phyloP scores from a whole-genome alignment of 2,888 invertebrate genomes.

The Craniophora ligustri region DNA sequence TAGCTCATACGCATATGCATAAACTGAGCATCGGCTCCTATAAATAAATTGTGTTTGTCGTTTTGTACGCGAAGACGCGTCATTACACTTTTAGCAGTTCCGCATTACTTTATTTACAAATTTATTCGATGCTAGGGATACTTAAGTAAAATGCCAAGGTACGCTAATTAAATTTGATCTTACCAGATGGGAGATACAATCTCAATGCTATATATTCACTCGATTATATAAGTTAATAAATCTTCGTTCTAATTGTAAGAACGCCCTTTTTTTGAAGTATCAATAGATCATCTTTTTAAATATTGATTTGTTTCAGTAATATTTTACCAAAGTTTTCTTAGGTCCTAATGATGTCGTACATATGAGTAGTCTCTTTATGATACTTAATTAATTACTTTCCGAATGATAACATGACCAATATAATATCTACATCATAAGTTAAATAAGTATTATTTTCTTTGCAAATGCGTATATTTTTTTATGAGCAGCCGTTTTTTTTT shows the following conservation, averaged over 20 bases:
- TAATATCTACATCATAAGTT: too few relatives aligned
- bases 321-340: too few relatives aligned
- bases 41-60: conserved; percentile 34
- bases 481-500: too few relatives aligned
- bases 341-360: too few relatives aligned
- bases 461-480: too few relatives aligned
- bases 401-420: too few relatives aligned
- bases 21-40: conserved; percentile 13
- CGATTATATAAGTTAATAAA: neutral
- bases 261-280: too few relatives aligned
- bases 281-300: too few relatives aligned
- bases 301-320: too few relatives aligned
- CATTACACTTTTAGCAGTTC: conserved; percentile 38
- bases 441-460: too few relatives aligned
- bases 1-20: conserved; percentile 36
- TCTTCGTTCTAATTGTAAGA: neutral
- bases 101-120: conserved; percentile 39
- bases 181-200: conserved; percentile 11
- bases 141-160: conserved; percentile 45
- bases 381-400: too few relatives aligned
- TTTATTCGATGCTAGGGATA: conserved; percentile 30
- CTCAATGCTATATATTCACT: neutral
- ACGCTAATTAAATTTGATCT: conserved; percentile 29
- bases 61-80: conserved; percentile 33
- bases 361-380: too few relatives aligned